phyloP scores from a whole-genome alignment of 2,113 vertebrate genomes.

The Pogona vitticeps region DNA sequence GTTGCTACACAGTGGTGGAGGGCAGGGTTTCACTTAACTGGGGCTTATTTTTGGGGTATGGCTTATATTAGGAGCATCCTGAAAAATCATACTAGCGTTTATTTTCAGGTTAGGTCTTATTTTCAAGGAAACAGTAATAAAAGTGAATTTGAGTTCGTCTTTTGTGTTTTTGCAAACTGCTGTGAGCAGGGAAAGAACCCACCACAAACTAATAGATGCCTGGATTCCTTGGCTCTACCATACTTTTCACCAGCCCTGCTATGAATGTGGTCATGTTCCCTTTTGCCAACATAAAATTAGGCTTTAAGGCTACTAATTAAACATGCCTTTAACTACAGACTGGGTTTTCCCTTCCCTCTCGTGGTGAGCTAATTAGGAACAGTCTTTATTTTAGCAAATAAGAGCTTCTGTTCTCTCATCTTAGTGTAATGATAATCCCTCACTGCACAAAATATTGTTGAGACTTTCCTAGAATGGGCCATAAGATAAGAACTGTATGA shows the following conservation, averaged over 20 bases:
- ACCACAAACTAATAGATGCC: slow-evolving; percentile 29
- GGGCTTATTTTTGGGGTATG: too few relatives aligned
- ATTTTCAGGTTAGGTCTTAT: too few relatives aligned
- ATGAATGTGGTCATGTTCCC: slow-evolving; percentile 66
- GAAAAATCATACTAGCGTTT: too few relatives aligned
- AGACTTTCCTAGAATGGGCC: not conserved
- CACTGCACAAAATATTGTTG: not conserved
- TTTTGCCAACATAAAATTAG: slow-evolving; percentile 67
- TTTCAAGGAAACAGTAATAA: not conserved
- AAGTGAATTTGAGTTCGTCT: not conserved
- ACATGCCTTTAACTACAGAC: slow-evolving; percentile 42
- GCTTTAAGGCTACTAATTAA: slow-evolving; percentile 59
- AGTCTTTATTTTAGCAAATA: slow-evolving; percentile 3
- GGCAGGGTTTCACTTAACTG: too few relatives aligned
- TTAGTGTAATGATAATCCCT: not conserved
- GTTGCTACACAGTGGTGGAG: too few relatives aligned
- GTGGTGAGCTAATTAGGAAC: slow-evolving; percentile 10
- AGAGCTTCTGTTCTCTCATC: not conserved
- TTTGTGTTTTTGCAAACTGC: slow-evolving; percentile 13
- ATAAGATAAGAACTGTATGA: not conserved
- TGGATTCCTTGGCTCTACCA: slow-evolving; percentile 56
- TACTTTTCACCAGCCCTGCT: slow-evolving; percentile 49
- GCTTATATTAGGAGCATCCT: too few relatives aligned
- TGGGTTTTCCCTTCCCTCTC: slow-evolving; percentile 29
- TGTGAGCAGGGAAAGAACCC: not conserved